Conservation (phyloP, 2,888 invertebrate genomes). For the Cephus sareptanus region DNA sequence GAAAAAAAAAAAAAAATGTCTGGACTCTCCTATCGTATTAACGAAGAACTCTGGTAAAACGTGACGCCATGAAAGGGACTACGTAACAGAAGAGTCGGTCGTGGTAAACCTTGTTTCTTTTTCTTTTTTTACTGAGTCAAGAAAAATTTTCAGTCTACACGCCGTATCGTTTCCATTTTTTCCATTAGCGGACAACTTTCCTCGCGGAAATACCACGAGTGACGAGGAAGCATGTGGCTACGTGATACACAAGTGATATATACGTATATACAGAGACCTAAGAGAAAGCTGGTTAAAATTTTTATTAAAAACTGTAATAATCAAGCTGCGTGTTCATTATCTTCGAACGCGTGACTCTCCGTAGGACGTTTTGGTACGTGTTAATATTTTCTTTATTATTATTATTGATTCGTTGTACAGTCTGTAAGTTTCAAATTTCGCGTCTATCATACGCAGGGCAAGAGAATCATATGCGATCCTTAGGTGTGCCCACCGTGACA, state of each 20-base stretch:
- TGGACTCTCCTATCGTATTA: slow-evolving; percentile 1
- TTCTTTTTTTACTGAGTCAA: neutral
- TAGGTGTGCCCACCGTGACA: neutral
- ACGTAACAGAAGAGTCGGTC: neutral
- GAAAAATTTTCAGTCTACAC: neutral
- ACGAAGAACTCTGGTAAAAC: neutral
- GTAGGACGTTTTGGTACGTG: neutral
- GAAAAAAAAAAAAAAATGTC: neutral
- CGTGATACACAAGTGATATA: neutral
- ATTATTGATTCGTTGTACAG: neutral
- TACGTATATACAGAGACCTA: neutral
- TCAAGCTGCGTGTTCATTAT: neutral
- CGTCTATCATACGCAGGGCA: neutral
- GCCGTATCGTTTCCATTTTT: neutral
- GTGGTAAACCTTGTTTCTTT: neutral
- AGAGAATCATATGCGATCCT: neutral
- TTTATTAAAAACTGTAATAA: neutral
- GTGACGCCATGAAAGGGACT: neutral
- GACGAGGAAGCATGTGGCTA: neutral
- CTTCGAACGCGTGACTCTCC: neutral
- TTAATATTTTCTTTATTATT: neutral
- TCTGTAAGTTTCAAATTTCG: neutral
- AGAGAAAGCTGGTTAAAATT: neutral
- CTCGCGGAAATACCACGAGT: neutral
- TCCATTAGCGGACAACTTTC: neutral